Base-by-base conservation (phyloP, 1,140 invertebrate species). In the Listronotus oregonensis region DNA sequence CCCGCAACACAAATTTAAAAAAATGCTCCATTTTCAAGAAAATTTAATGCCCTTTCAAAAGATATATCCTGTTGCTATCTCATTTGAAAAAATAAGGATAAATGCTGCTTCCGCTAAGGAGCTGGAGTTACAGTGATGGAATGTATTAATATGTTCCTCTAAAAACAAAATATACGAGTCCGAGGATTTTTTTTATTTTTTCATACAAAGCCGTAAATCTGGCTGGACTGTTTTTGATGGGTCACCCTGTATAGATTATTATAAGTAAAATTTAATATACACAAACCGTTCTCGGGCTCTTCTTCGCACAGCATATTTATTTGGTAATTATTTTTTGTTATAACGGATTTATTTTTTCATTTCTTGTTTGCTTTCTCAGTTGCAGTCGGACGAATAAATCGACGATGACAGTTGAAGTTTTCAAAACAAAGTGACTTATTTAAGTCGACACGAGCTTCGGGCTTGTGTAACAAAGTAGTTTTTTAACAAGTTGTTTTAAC, bases 391-490 rank as follows among this genome's bases (percentile, higher is more conserved):
- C 14, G 31, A 34, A 44, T 42, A 55, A 55, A 55, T 55, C n/a
- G 14, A 42, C 15, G 52, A 55, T 39, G 52, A 55, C 52, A 37
- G n/a, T 34, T 37, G 34, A 37, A 12, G 8, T 52, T 47, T 47
- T 47, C 44, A 31, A 51, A 21, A 51, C 49, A 51, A 51, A 51
- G 14, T 31, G 14, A 8, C 49, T 51, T 31, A 51, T 51, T 51
- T 51, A 31, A 51, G 21, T 31, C 3, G 49, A 51, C 17, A 51
- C 18, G 27, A 18, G 49, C 49, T 51, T 51, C 18, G 12, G 49
- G 49, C 49, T 51, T 51, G 49, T 51, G 49, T 51, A 51, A 51
- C 49, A 51, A 51, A 51, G 49, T 51, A 51, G 49, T 51, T 51
- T 51, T 51, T 27, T 51, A 31, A 51, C 49, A 51, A 51, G 49